Evolutionary conservation across 2,888 invertebrate species (phyloP).

Genomic region (Ernsta delagoae): DNA sequence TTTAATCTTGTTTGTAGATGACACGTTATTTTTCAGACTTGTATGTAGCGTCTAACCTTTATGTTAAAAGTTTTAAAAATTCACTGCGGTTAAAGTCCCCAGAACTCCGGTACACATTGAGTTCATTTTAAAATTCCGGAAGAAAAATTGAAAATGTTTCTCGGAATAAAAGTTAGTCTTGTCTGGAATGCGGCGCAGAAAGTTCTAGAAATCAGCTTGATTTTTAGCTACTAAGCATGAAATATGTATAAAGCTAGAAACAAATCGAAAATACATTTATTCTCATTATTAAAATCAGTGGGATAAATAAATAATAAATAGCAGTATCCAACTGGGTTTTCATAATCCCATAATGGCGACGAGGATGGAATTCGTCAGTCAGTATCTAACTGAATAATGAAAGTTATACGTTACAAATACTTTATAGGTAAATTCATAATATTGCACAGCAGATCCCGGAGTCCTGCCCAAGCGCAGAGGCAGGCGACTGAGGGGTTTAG

Average conservation of each 20-base stretch:
- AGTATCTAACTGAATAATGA: too few relatives aligned
- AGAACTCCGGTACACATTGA: neutral
- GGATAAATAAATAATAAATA: too few relatives aligned
- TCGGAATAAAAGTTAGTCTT: neutral
- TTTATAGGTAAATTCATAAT: too few relatives aligned
- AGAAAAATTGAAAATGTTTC: constrained; percentile 9
- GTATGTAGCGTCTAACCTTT: neutral
- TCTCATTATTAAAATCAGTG: neutral
- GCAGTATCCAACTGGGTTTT: neutral
- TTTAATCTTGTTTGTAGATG: too few relatives aligned
- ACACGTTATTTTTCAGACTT: too few relatives aligned
- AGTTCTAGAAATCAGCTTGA: constrained; percentile 7
- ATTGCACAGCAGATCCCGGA: too few relatives aligned
- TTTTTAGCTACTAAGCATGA: constrained; percentile 10
- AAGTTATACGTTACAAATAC: too few relatives aligned
- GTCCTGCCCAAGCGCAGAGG: too few relatives aligned
- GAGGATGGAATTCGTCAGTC: too few relatives aligned
- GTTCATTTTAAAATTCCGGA: constrained; percentile 7
- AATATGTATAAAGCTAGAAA: neutral
- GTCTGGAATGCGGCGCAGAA: constrained; percentile 8
- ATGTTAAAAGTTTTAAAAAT: neutral
- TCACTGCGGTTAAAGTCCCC: neutral
- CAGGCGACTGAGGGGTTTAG: too few relatives aligned
- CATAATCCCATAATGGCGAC: too few relatives aligned
- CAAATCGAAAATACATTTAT: neutral